These are phyloP conservation scores for Paratrypauchen microcephalus DNA, from an alignment of 2,797 vertebrate species.

Conservation along the genomic window DNA sequence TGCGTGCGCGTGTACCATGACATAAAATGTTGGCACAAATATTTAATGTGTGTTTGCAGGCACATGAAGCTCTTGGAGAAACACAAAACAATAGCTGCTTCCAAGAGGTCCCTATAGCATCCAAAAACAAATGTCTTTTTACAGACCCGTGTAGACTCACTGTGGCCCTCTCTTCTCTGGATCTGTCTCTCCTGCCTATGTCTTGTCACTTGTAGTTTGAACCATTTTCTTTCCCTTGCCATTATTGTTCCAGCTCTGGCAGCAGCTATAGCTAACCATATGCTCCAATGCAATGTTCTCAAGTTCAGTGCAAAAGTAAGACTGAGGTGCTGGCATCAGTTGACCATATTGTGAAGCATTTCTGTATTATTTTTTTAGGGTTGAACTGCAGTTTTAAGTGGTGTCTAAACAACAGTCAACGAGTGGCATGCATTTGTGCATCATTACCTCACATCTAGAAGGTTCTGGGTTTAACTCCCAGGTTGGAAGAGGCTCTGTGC, in stretches of 20 bases:
- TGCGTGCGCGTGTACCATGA: neutral
- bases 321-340: slow-evolving; percentile 10
- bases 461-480: no score
- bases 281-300: slow-evolving; percentile 1
- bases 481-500: no score
- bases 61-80: slow-evolving; percentile 1
- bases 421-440: no score
- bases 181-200: neutral
- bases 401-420: no score
- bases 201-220: slow-evolving; percentile 23
- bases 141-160: neutral
- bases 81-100: neutral
- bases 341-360: slow-evolving; percentile 3
- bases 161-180: neutral
- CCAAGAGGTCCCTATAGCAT: slow-evolving; percentile 5
- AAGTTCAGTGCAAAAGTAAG: neutral
- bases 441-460: no score
- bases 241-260: slow-evolving; percentile 6
- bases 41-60: neutral
- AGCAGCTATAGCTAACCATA: slow-evolving; percentile 11
- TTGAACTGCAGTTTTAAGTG: neutral
- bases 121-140: slow-evolving; percentile 1
- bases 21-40: slow-evolving; percentile 3
- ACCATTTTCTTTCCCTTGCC: slow-evolving; percentile 10
- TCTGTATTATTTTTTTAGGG: neutral